Percentiles rank a stretch among this genome's conserved stretches.
Conservation (phyloP, 2,797 vertebrate species). For the Capromys pilorides region DNA sequence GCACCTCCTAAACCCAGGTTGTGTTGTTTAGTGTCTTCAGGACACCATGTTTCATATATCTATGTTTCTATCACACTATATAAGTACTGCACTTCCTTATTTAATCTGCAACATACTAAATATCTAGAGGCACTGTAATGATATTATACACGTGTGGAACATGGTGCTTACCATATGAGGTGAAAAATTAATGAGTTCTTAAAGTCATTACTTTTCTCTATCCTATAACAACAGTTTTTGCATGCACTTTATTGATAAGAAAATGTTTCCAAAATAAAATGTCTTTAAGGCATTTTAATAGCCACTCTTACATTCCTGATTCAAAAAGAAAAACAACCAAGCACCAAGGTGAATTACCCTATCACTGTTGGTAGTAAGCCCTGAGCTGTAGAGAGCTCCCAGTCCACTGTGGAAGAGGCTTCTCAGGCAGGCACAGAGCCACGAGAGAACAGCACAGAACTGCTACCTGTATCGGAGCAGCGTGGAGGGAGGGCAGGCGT, state of each 20-base stretch:
- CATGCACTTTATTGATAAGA: no score
- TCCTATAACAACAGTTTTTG: neutral
- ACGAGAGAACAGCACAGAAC: neutral
- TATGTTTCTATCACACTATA: neutral
- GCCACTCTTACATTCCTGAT: neutral
- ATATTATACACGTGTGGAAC: neutral
- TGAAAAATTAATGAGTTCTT: neutral
- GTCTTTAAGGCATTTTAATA: neutral
- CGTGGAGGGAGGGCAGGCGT: no score
- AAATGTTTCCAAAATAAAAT: conserved; percentile 17
- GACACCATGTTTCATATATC: neutral
- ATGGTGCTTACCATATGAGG: neutral
- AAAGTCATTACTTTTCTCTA: neutral
- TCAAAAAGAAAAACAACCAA: neutral
- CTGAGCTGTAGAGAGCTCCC: neutral
- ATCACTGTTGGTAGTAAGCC: neutral
- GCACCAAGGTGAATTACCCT: neutral
- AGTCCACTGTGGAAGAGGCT: neutral
- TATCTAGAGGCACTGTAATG: neutral
- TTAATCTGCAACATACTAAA: neutral
- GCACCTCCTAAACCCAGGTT: neutral
- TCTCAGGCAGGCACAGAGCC: neutral
- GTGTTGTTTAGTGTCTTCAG: neutral
- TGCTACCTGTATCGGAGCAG: neutral
- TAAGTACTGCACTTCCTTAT: neutral